A percentile compares a stretch with the other conserved stretches of the same genome.
These are phyloP conservation scores for Tetranychus cinnabarinus DNA, from an alignment of 1,140 invertebrate species.

Conservation along the genomic window DNA sequence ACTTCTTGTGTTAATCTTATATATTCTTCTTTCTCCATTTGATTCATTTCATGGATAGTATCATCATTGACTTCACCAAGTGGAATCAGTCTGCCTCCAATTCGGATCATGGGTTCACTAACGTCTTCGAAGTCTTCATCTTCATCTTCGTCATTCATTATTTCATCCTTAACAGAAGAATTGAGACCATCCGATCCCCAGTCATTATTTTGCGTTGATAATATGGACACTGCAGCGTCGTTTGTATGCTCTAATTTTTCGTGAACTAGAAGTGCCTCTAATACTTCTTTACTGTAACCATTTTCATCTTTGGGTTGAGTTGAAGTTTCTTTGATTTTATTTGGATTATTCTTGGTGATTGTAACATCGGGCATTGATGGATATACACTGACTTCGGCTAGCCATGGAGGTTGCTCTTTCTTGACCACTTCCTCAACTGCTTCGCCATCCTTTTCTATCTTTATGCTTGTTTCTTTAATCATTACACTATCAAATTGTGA, in stretches of 20 bases:
- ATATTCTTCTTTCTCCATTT: background rate
- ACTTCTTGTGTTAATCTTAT: background rate
- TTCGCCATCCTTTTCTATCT: conserved; percentile 6
- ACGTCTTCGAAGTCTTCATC: too few species aligned
- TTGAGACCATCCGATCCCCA: too few species aligned
- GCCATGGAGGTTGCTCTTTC: conserved; percentile 80
- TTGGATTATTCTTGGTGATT: conserved; percentile 1
- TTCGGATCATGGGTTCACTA: background rate
- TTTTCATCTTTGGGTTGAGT: background rate
- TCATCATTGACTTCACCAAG: background rate
- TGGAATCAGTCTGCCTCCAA: background rate
- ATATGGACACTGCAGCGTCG: background rate
- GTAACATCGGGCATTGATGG: conserved; percentile 15
- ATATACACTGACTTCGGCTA: conserved; percentile 70
- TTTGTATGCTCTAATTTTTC: conserved; percentile 6
- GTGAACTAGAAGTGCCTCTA: conserved; percentile 3
- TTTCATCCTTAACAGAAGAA: too few species aligned
- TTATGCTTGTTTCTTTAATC: background rate
- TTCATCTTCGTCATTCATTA: too few species aligned
- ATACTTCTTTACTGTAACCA: conserved; percentile 9
- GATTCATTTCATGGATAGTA: background rate
- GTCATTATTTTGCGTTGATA: too few species aligned
- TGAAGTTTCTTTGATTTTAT: background rate
- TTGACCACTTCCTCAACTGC: background rate
- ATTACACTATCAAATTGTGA: background rate